Conservation (phyloP, 2,113 vertebrate species). For the Naja naja region DNA sequence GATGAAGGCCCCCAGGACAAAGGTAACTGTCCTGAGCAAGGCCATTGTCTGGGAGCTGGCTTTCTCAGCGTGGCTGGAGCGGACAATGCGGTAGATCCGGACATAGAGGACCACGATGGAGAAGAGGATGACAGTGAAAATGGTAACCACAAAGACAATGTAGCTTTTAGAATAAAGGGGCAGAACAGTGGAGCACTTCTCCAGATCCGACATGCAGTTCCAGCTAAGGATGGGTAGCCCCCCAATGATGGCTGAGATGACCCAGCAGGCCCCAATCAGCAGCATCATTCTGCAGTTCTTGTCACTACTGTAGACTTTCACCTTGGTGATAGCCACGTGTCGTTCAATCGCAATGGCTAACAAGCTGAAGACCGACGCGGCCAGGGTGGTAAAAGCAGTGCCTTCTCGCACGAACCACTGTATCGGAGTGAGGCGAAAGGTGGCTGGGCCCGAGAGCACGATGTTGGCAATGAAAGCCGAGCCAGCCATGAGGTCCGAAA, state of each 20-base stretch:
- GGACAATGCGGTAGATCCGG: conserved; percentile 90
- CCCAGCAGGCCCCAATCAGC: conserved; percentile 92
- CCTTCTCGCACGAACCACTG: conserved; percentile 95
- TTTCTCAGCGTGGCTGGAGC: conserved; percentile 87
- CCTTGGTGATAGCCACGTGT: conserved; percentile 88
- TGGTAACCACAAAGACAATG: conserved; percentile 85
- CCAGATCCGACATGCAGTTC: conserved; percentile 86
- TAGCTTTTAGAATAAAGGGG: conserved; percentile 93
- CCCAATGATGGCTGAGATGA: conserved; percentile 82
- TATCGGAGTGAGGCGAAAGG: conserved; percentile 78
- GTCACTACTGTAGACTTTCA: conserved; percentile 86
- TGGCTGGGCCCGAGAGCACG: conserved; percentile 80
- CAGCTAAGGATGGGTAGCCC: conserved; percentile 92
- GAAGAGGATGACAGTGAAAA: conserved; percentile 86
- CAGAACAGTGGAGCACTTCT: conserved; percentile 84
- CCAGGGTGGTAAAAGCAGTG: conserved; percentile 87
- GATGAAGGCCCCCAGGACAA: conserved; percentile 93
- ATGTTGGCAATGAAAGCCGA: conserved; percentile 89
- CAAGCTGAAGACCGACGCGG: conserved; percentile 92
- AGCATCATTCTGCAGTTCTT: conserved; percentile 90
- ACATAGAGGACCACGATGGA: conserved; percentile 88
- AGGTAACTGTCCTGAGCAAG: conserved; percentile 91
- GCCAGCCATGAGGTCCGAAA: conserved; percentile 89
- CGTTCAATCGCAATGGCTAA: conserved; percentile 94
- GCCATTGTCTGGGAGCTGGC: conserved; percentile 80